A percentile compares a stretch with the other conserved stretches of the same genome.
Conservation (phyloP, 2,113 vertebrate species). For the Gymnogyps californianus region DNA sequence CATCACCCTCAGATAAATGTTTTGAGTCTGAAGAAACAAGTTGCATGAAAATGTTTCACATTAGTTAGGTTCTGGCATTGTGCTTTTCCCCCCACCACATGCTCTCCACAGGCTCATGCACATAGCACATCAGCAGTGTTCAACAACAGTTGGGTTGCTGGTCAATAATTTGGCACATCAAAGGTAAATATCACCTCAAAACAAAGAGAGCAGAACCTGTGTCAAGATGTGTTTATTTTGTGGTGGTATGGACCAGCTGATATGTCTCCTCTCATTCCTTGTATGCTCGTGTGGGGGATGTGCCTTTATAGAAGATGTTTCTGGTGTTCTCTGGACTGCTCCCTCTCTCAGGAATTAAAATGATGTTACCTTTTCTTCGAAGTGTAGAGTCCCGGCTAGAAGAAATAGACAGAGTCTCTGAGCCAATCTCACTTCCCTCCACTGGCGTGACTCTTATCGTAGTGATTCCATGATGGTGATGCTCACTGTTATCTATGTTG, state of each 20-base stretch:
- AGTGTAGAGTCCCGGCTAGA: slow-evolving; percentile 93
- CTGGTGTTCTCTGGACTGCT: slow-evolving; percentile 93
- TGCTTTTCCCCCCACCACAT: slow-evolving; percentile 71
- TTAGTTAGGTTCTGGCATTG: slow-evolving; percentile 71
- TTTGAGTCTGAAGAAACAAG: slow-evolving; percentile 56
- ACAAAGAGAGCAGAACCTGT: slow-evolving; percentile 56
- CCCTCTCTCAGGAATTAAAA: slow-evolving; percentile 92
- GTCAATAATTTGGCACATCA: slow-evolving; percentile 50
- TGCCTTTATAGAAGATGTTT: slow-evolving; percentile 98
- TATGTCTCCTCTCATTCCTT: slow-evolving; percentile 79
- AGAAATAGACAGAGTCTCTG: slow-evolving; percentile 86
- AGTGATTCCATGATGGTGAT: slow-evolving; percentile 86
- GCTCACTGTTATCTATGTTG: slow-evolving; percentile 80
- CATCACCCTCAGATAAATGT: slow-evolving; percentile 18
- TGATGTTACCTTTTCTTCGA: slow-evolving; percentile 89
- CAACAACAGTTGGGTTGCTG: slow-evolving; percentile 31
- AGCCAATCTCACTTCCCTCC: slow-evolving; percentile 83
- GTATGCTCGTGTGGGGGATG: slow-evolving; percentile 86
- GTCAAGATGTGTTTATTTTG: slow-evolving; percentile 14
- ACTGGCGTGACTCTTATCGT: slow-evolving; percentile 93
- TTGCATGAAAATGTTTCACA: slow-evolving; percentile 50
- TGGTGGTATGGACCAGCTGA: not conserved
- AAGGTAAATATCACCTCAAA: slow-evolving; percentile 37
- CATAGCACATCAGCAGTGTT: slow-evolving; percentile 25
- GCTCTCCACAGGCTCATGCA: slow-evolving; percentile 58